Evolutionary conservation across 2,113 vertebrate genomes (phyloP), one percentile per base, ranked within the genome.

Genomic region (Neotoma lepida): DNA sequence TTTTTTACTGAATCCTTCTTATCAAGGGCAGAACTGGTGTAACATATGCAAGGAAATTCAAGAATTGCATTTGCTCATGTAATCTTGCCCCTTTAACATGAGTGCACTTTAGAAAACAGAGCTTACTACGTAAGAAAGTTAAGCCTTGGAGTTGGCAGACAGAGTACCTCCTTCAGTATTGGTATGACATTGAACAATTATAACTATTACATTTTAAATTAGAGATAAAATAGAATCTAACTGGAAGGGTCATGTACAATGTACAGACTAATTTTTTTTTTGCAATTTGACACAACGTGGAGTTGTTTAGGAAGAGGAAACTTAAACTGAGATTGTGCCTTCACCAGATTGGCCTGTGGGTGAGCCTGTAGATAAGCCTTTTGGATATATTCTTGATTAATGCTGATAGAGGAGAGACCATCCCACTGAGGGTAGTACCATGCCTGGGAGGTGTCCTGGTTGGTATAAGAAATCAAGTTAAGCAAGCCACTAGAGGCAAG

Each of bases 381-480:
- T 44, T 84, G 39, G 39, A 30, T 13, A 56, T 56, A 13, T 56
- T 6, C 22, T 39, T 39, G 20, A 39, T 58, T 81, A 81, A 58
- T 81, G 12, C 22, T n/a, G 22, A 81, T 26, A 81, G 35, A 81
- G 2, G 6, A 39, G 3, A 77, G 35, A 26, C 17, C 5, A 26
- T 24, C 3, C 10, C 35, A 54, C 33, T n/a, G 33, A n/a, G 33
- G 5, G 20, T n/a, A 20, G 74, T 35, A 15, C 30, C 6, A 51
- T 1, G 1, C 0, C 4, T 54, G 17, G 9, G 39, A 73, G 18
- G 70, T 41, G 6, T 28, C 24, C 24, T 39, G 6, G 3, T 17
- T 17, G 8, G 13, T 61, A 61, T 9, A 58, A 39, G 1, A 61
- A 58, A 41, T 6, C 35, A 58, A 39, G 6, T 10, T 24, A 81